Conservation (phyloP, 2,113 vertebrate genomes). For the Oxygymnocypris stewartii region DNA sequence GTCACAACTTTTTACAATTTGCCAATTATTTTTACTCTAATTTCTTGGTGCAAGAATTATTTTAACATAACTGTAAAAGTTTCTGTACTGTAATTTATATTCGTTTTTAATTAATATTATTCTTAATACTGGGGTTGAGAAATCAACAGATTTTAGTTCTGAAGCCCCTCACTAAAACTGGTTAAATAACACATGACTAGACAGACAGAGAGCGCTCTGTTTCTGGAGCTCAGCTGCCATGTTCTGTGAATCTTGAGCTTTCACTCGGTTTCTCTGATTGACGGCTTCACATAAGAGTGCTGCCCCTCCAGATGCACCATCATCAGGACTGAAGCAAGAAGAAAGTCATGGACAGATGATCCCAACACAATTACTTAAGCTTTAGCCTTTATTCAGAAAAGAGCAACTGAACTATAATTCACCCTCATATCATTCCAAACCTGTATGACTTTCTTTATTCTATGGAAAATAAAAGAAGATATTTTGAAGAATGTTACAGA, state of each 20-base stretch:
- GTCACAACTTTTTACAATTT: not conserved
- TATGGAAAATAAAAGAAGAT: not conserved
- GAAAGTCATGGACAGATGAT: not conserved
- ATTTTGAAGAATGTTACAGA: not conserved
- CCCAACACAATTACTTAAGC: not conserved
- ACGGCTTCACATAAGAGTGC: constrained; percentile 23
- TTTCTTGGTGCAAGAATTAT: not conserved
- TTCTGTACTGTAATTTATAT: not conserved
- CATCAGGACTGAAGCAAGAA: constrained; percentile 18
- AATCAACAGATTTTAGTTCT: not conserved
- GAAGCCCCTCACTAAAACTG: not conserved
- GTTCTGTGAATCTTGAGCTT: constrained; percentile 29
- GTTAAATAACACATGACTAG: constrained; percentile 1
- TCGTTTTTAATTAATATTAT: not conserved
- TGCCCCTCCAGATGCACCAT: not conserved
- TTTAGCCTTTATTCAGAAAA: not conserved
- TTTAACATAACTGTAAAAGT: not conserved
- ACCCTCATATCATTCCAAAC: not conserved
- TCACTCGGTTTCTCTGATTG: constrained; percentile 30
- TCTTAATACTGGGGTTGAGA: not conserved
- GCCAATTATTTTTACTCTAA: not conserved
- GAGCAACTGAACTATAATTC: too few species aligned
- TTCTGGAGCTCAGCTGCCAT: not conserved
- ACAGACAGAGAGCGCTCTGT: not conserved
- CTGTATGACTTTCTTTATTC: not conserved